phyloP scores from a whole-genome alignment of 2,888 invertebrate species.

The Hypomecis punctinalis region DNA sequence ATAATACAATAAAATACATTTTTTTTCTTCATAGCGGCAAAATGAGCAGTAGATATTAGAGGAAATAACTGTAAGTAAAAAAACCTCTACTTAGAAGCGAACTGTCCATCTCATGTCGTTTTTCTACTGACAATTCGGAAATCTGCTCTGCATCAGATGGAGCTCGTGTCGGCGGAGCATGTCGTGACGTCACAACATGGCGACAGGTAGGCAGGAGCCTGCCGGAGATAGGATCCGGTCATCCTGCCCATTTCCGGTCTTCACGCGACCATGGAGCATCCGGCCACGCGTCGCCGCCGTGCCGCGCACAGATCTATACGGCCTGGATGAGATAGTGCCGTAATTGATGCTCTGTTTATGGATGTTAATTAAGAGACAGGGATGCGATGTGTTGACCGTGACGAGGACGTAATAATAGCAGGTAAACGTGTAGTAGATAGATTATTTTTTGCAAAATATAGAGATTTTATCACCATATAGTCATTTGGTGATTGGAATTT shows the following conservation, averaged over 20 bases:
- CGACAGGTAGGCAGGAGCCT: conserved; percentile 77
- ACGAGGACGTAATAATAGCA: conserved; percentile 4
- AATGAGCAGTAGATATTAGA: too few relatives aligned
- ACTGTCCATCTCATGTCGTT: conserved; percentile 18
- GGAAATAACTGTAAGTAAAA: too few relatives aligned
- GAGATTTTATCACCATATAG: too few relatives aligned
- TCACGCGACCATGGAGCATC: conserved; percentile 85
- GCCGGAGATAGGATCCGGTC: conserved; percentile 85
- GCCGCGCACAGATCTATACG: conserved; percentile 58
- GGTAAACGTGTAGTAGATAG: neutral
- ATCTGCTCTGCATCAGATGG: conserved; percentile 42
- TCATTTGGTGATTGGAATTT: too few relatives aligned
- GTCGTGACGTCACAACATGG: conserved; percentile 81
- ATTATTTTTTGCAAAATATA: too few relatives aligned
- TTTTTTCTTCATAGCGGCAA: too few relatives aligned
- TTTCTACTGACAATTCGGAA: conserved; percentile 40
- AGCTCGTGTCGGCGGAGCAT: conserved; percentile 36
- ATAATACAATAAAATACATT: too few relatives aligned
- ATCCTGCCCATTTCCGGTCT: conserved; percentile 86
- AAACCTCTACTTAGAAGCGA: neutral
- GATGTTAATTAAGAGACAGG: conserved; percentile 26
- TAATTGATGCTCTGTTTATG: conserved; percentile 35
- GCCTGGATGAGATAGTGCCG: conserved; percentile 60
- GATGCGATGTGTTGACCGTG: conserved; percentile 12
- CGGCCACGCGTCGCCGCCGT: conserved; percentile 81